These are phyloP conservation scores for Myrmecophaga tridactyla DNA, from an alignment of 2,113 vertebrate species.

Conservation along the genomic window DNA sequence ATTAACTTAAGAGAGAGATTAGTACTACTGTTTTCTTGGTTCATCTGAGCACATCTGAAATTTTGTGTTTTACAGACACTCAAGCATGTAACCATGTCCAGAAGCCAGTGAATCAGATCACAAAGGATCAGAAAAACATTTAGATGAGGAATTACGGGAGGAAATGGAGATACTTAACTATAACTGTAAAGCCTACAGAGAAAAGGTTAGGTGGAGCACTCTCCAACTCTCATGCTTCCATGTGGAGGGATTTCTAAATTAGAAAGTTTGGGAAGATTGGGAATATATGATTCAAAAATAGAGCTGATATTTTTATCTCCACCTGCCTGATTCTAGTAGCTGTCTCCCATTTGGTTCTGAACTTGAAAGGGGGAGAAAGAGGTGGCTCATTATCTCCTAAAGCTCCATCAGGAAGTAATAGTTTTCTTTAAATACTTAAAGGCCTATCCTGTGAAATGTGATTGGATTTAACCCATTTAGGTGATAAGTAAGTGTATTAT, in stretches of 20 bases:
- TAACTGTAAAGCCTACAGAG: neutral
- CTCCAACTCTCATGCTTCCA: neutral
- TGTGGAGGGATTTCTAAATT: neutral
- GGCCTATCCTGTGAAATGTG: neutral
- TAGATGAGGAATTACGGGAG: neutral
- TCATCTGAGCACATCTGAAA: neutral
- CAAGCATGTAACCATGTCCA: neutral
- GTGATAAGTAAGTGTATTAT: no score
- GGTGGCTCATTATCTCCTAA: neutral
- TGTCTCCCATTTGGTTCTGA: neutral
- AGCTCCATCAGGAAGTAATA: neutral
- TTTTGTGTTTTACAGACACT: neutral
- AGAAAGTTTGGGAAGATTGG: neutral
- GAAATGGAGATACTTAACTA: slow-evolving; percentile 3
- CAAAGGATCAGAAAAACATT: neutral
- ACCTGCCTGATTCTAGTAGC: neutral
- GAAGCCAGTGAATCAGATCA: neutral
- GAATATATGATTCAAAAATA: neutral
- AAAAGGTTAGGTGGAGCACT: neutral
- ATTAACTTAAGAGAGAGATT: neutral
- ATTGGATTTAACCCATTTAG: neutral
- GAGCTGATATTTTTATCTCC: slow-evolving; percentile 7
- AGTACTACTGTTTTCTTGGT: neutral
- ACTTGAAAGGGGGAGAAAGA: neutral
- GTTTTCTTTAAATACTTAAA: neutral